phyloP scores from a whole-genome alignment of 2,888 invertebrate genomes.

The Drosophila incognita region DNA sequence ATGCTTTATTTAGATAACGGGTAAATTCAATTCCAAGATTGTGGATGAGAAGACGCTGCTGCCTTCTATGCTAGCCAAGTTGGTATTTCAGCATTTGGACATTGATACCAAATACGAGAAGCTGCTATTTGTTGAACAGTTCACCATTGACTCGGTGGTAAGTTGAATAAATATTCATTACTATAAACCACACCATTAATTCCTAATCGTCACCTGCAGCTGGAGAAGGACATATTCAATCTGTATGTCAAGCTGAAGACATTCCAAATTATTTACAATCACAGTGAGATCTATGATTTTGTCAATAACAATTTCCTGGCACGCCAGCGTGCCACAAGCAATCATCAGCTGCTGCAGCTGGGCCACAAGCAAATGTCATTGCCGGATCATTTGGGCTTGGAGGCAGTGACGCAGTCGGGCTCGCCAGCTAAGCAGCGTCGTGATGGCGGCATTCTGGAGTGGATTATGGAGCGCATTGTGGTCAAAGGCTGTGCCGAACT shows the following conservation, averaged over 20 bases:
- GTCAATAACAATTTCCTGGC: constrained; percentile 86
- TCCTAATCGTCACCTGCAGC: constrained; percentile 45
- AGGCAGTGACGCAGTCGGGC: constrained; percentile 20
- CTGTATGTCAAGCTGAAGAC: constrained; percentile 89
- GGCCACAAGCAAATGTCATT: constrained; percentile 73
- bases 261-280: constrained; percentile 89
- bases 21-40: constrained; percentile 87
- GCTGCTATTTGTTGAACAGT: constrained; percentile 86
- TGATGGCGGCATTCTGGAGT: constrained; percentile 83
- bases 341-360: constrained; percentile 68
- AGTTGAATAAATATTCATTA: constrained; percentile 26
- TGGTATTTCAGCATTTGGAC: constrained; percentile 88
- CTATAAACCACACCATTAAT: not conserved
- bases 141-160: constrained; percentile 87
- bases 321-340: constrained; percentile 73
- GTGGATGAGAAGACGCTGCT: constrained; percentile 84
- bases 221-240: constrained; percentile 88
- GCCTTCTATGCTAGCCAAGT: constrained; percentile 88
- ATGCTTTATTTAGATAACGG: constrained; percentile 86
- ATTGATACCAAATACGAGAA: constrained; percentile 87
- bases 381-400: constrained; percentile 66
- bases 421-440: constrained; percentile 44
- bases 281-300: constrained; percentile 87
- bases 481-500: constrained; percentile 90
- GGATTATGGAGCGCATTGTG: constrained; percentile 86